Percentiles rank a stretch among this genome's conserved stretches.
Conservation (phyloP, 2,797 vertebrate genomes). For the Hybognathus amarus region DNA sequence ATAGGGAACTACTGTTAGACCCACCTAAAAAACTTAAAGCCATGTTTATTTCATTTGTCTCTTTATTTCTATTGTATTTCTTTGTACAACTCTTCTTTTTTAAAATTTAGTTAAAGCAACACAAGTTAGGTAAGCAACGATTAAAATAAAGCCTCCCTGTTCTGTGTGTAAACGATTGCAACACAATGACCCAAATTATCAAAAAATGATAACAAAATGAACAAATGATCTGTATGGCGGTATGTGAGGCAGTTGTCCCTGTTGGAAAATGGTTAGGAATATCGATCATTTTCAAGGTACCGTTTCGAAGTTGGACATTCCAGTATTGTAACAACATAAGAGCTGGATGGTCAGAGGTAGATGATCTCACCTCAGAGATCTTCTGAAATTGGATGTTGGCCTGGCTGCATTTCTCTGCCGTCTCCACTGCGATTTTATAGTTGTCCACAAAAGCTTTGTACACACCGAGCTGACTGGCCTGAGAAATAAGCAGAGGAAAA, state of each 20-base stretch:
- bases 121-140: too few relatives aligned
- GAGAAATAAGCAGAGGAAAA: constrained; percentile 37
- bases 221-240: neutral
- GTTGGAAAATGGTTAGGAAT: too few relatives aligned
- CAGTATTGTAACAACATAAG: neutral
- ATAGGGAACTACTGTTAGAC: too few relatives aligned
- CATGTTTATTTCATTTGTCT: too few relatives aligned
- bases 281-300: neutral
- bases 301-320: neutral
- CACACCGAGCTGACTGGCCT: constrained; percentile 95
- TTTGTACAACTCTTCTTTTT: too few relatives aligned
- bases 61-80: too few relatives aligned
- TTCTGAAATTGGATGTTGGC: constrained; percentile 95
- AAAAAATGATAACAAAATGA: neutral
- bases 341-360: neutral
- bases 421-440: constrained; percentile 95
- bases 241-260: too few relatives aligned
- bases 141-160: too few relatives aligned
- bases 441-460: constrained; percentile 99
- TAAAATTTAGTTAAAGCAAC: too few relatives aligned
- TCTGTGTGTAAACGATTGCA: neutral
- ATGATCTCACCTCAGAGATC: constrained; percentile 90
- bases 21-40: too few relatives aligned
- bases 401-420: constrained; percentile 94
- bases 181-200: neutral